Conservation (phyloP, 2,888 invertebrate genomes). For the Andrena hattorfiana region DNA sequence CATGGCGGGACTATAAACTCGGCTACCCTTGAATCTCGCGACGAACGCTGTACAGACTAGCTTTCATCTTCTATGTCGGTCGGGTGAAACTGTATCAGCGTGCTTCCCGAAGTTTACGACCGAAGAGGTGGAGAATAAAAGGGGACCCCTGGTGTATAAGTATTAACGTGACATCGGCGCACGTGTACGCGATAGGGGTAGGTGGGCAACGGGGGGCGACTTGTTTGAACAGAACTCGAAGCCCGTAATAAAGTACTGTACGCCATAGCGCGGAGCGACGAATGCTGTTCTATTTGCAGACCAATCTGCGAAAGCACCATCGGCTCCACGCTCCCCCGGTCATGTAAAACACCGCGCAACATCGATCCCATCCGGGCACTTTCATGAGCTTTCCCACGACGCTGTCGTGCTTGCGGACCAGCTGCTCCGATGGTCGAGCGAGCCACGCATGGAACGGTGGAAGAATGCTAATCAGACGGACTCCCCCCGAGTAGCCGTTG, state of each 20-base stretch:
- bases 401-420: slow-evolving; percentile 24
- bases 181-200: neutral
- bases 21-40: slow-evolving; percentile 8
- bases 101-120: neutral
- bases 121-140: neutral
- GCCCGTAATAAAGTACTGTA: slow-evolving; percentile 39
- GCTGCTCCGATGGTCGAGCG: neutral
- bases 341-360: slow-evolving; percentile 51
- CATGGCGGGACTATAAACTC: neutral
- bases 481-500: neutral
- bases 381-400: slow-evolving; percentile 53
- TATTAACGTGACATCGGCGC: slow-evolving; percentile 5
- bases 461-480: neutral
- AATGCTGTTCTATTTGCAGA: slow-evolving; percentile 43
- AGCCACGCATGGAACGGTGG: neutral
- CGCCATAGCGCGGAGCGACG: slow-evolving; percentile 23
- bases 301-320: slow-evolving; percentile 54
- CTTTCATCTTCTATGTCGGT: neutral
- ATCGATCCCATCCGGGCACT: slow-evolving; percentile 48
- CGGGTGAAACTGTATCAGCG: neutral
- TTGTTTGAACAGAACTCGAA: neutral
- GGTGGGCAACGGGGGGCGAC: neutral
- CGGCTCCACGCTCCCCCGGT: slow-evolving; percentile 11
- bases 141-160: neutral
- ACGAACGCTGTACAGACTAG: slow-evolving; percentile 4